These are phyloP conservation scores for Rousettus madagascariensis DNA, from an alignment of 2,797 vertebrate species.

Conservation along the genomic window DNA sequence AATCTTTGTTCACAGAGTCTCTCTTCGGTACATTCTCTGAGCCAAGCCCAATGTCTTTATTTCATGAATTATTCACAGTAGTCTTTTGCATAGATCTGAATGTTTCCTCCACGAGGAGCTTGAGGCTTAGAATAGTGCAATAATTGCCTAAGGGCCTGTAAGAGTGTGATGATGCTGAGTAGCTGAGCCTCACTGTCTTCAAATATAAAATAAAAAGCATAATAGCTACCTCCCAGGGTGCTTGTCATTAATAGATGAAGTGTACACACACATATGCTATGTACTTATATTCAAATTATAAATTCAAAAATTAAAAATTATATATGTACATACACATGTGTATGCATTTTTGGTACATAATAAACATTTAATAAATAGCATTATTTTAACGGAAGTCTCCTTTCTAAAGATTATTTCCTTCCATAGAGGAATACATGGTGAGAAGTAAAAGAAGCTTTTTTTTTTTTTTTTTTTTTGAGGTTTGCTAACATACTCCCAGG, in stretches of 20 bases:
- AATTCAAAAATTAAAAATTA: background rate
- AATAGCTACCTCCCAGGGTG: background rate
- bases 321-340: background rate
- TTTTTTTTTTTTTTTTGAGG: background rate
- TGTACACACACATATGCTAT: background rate
- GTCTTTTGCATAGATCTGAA: background rate
- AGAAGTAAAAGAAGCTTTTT: background rate
- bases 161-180: background rate
- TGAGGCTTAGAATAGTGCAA: background rate
- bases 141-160: background rate
- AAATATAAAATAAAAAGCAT: background rate
- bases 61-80: background rate
- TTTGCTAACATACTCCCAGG: background rate
- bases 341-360: background rate
- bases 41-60: background rate
- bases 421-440: background rate
- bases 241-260: background rate
- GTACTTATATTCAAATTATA: background rate
- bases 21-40: background rate
- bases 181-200: background rate
- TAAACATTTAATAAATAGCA: background rate
- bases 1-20: conserved; percentile 37
- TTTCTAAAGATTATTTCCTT: background rate
- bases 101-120: background rate
- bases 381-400: background rate